Base-by-base conservation (phyloP, 2,797 vertebrate species). In the Gobionotothen gibberifrons region DNA sequence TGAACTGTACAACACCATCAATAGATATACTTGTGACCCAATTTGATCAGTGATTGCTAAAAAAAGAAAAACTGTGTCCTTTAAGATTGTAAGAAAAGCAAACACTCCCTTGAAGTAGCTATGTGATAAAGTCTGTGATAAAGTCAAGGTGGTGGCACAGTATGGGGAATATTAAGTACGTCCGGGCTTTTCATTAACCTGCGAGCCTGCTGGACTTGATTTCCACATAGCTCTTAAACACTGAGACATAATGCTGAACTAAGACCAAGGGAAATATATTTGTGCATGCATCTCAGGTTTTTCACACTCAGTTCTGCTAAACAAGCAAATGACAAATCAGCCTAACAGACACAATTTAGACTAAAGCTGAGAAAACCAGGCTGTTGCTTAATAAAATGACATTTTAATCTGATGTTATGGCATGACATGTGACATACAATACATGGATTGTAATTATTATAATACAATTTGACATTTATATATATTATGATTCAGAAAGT, bases 401-500 rank as follows among this genome's bases (percentile, higher is more conserved):
- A 81, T 74, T 90, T 91, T 91, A 87, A 89, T 92, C 72, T 74
- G 53, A 36, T 82, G 91, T 89, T 80, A 90, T 78, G 63, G 80
- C 69, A 89, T 22, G 60, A 87, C 74, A 89, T 58, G 73, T 85
- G 56, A 71, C 76, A 80, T 84, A 88, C 76, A 87, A 78, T 85
- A 79, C 71, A 76, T 76, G 59, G 74, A 84, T 83, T 76, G 79
- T 42, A 90, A 89, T 84, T 88, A 89, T 93, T 80, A 74, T 76
- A 75, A 90, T 81, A 81, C 82, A 79, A 85, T 85, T 76, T 83
- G 88, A 85, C 65, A 89, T 90, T 70, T 26, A 26, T 91, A 93
- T 94, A 94, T 93, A 95, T 95, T 94, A 94, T 92, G 81, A 92
- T 93, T 93, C 88, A 83, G 60, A 87, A 89, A 82, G 91, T 95